A percentile compares a stretch with the other conserved stretches of the same genome.
Conservation (phyloP, 2,888 invertebrate species). For the Neocrepidodera transversa region DNA sequence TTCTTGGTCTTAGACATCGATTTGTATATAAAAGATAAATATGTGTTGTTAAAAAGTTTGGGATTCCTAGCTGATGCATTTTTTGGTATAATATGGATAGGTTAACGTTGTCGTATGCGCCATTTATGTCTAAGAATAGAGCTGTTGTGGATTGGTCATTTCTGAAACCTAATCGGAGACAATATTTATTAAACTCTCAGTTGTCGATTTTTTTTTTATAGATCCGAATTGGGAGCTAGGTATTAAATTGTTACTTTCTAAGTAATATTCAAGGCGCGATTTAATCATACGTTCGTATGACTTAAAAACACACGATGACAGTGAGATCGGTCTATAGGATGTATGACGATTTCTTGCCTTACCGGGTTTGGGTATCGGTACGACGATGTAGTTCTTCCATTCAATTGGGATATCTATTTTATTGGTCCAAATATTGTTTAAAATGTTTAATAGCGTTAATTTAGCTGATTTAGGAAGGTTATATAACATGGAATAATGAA, state of each 20-base stretch:
- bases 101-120: slow-evolving; percentile 16
- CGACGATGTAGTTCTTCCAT: not conserved
- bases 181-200: not conserved
- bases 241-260: not conserved
- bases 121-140: slow-evolving; percentile 15
- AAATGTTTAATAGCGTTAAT: not conserved
- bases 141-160: not conserved
- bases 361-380: not conserved
- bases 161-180: slow-evolving; percentile 8
- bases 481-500: no score
- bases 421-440: not conserved
- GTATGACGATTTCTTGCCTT: not conserved
- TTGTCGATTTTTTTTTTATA: not conserved
- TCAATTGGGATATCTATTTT: not conserved
- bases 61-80: slow-evolving; percentile 8
- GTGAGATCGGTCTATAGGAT: not conserved
- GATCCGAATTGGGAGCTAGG: not conserved
- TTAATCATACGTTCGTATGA: not conserved
- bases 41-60: not conserved
- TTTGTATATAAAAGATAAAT: not conserved
- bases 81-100: slow-evolving; percentile 1
- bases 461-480: no score
- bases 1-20: not conserved
- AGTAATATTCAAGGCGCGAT: not conserved
- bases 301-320: not conserved